Base-by-base conservation (phyloP, 2,888 invertebrate species). In the Labia minor region DNA sequence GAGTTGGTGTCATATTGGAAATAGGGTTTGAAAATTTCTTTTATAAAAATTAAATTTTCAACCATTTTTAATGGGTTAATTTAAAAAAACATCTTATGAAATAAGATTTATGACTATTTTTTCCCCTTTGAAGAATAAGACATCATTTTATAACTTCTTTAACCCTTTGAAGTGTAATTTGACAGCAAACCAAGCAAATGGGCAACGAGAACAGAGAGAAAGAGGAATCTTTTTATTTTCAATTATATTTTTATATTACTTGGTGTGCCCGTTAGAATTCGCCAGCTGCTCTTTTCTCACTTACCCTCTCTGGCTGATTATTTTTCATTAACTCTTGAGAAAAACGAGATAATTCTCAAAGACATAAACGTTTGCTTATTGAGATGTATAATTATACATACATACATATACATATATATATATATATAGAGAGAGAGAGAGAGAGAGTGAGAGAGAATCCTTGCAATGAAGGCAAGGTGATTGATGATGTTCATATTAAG, bases 381-480 rank as follows among this genome's bases (percentile, higher is more conserved):
- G 49, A 49, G 49, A n/a, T 49, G 49, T 49, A 49, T 49, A 49
- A 49, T 49, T 49, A 49, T 49, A 49, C n/a, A n/a, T n/a, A n/a
- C n/a, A n/a, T n/a, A n/a, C n/a, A n/a, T n/a, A n/a, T n/a, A n/a
- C n/a, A n/a, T n/a, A n/a, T n/a, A n/a, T n/a, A n/a, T n/a, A n/a
- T n/a, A n/a, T n/a, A n/a, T n/a, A n/a, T n/a, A n/a, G n/a, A n/a
- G n/a, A n/a, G n/a, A n/a, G n/a, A n/a, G n/a, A n/a, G n/a, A n/a
- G n/a, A n/a, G n/a, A n/a, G n/a, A n/a, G n/a, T n/a, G n/a, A n/a
- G 49, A 49, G 49, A 49, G 49, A 49, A 49, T 49, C 49, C 8
- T n/a, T 49, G 49, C 49, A 49, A 49, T n/a, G n/a, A n/a, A n/a
- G n/a, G 49, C 49, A 49, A 49, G 49, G 14, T 49, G 49, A 49